Evolutionary conservation across 2,888 invertebrate genomes (phyloP), one percentile per base, ranked within the genome.

Genomic region (Chloromyia formosa): DNA sequence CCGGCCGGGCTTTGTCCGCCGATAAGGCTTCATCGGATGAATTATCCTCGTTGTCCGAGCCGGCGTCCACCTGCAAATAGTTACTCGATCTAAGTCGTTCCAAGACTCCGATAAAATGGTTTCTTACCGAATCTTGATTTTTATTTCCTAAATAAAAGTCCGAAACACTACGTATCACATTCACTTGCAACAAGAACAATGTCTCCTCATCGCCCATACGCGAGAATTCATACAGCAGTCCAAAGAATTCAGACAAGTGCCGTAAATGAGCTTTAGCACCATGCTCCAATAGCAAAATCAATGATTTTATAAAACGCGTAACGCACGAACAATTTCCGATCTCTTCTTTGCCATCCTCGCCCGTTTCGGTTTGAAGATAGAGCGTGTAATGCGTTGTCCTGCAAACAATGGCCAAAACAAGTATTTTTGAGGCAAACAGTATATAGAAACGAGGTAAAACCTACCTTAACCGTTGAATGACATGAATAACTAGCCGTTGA

Each of bases 151-250:
- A 88, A 87, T 97, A 97, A 86, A 97, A 97, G 83, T 93, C 93
- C 61, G 96, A 92, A 90, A 97, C 94, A 74, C 92, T 93, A 75
- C 94, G 92, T 78, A 97, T 96, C 45, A 96, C 94, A 82, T 94
- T 94, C 74, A 94, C 91, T 27, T 93, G 90, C 78, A 96, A 88
- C 81, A 97, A 87, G 86, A 97, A 97, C 83, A 92, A 90, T 35
- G 94, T 93, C 83, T 97, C 97, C 80, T 95, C 95, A 78, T 96
- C 96, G 0, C 97, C 96, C 94, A 96, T 94, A 83, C 96, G 93
- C 79, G 96, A 95, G 85, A 97, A 97, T 84, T 97, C 97, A 83
- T 95, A 93, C 77, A 97, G 86, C 80, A 97, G 90, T 53, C 94
- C 92, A 84, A 97, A 97, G 85, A 96, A 97, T 84, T 97, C 97